These are phyloP conservation scores for Pelobates cultripes DNA, from an alignment of 2,797 vertebrate genomes.

Conservation along the genomic window DNA sequence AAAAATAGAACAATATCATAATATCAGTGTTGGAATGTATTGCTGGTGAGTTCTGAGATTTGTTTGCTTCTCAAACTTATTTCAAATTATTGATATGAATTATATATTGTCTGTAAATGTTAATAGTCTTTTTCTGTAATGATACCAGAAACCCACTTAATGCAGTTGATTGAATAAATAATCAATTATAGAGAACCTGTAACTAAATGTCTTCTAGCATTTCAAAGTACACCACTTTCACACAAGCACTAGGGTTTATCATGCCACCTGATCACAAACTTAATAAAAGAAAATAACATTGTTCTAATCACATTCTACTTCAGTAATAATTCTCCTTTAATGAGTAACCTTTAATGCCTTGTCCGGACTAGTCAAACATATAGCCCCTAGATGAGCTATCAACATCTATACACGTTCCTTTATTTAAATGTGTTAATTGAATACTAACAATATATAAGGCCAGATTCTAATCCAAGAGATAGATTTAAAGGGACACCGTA, in stretches of 20 bases:
- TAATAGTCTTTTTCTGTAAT: neutral
- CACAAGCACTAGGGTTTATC: conserved; percentile 22
- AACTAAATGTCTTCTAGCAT: conserved; percentile 55
- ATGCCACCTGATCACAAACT: conserved; percentile 34
- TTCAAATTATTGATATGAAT: too few relatives aligned
- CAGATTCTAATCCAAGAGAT: too few relatives aligned
- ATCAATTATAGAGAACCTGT: conserved; percentile 10
- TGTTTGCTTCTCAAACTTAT: too few relatives aligned
- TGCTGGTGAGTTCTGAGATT: too few relatives aligned
- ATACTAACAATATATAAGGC: neutral
- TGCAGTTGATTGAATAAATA: conserved; percentile 35
- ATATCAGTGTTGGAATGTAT: too few relatives aligned
- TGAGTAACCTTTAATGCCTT: conserved; percentile 52
- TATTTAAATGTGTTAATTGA: conserved; percentile 62
- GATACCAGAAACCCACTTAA: neutral
- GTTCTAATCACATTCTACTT: conserved; percentile 60
- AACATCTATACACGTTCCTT: conserved; percentile 59
- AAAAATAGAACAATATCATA: too few relatives aligned
- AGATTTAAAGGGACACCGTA: too few relatives aligned
- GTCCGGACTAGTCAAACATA: conserved; percentile 61
- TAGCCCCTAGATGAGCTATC: conserved; percentile 56
- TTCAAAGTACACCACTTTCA: conserved; percentile 57
- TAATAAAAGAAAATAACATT: conserved; percentile 55
- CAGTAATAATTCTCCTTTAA: conserved; percentile 41
- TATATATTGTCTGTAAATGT: too few relatives aligned